Evolutionary conservation across 2,113 vertebrate genomes (phyloP).

Genomic region (Brachirus orientalis): DNA sequence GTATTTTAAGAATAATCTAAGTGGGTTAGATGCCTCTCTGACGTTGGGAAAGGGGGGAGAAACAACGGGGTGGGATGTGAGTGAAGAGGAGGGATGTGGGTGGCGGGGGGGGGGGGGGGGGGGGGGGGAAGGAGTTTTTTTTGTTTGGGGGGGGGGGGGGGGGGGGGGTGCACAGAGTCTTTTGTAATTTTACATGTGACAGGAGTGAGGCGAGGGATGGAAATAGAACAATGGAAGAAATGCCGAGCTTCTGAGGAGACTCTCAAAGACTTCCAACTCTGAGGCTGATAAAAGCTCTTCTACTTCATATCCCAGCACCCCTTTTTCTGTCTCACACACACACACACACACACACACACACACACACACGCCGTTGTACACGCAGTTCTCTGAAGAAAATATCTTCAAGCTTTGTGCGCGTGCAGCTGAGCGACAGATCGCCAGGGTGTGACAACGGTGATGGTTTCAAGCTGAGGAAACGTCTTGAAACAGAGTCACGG

Average conservation of each 20-base stretch:
- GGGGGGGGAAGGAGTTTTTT: no score
- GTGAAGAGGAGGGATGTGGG: conserved; percentile 34
- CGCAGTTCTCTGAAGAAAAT: conserved; percentile 73
- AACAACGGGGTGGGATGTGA: conserved; percentile 53
- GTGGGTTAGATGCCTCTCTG: conserved; percentile 76
- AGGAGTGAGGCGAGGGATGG: conserved; percentile 79
- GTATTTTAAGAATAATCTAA: conserved; percentile 78
- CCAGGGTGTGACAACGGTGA: conserved; percentile 77
- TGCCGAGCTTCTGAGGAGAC: conserved; percentile 80
- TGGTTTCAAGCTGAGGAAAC: conserved; percentile 74
- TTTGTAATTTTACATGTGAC: conserved; percentile 84
- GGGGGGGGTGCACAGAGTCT: conserved; percentile 64
- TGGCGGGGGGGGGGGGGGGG: conserved; percentile 26
- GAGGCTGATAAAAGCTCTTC: conserved; percentile 82
- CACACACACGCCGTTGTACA: conserved; percentile 24
- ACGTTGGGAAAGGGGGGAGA: conserved; percentile 67
- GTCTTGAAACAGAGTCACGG: conserved; percentile 68
- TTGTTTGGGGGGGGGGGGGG: no score
- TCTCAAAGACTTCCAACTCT: conserved; percentile 82
- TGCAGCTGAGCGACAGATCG: conserved; percentile 73
- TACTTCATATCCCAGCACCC: conserved; percentile 75
- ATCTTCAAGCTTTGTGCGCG: conserved; percentile 67
- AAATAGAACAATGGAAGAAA: conserved; percentile 84
- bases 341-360: conserved; percentile 8
- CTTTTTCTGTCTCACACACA: conserved; percentile 47